Evolutionary conservation across 2,888 invertebrate genomes (phyloP), one percentile per base, ranked within the genome.

Genomic region (Peribatodes rhomboidaria): DNA sequence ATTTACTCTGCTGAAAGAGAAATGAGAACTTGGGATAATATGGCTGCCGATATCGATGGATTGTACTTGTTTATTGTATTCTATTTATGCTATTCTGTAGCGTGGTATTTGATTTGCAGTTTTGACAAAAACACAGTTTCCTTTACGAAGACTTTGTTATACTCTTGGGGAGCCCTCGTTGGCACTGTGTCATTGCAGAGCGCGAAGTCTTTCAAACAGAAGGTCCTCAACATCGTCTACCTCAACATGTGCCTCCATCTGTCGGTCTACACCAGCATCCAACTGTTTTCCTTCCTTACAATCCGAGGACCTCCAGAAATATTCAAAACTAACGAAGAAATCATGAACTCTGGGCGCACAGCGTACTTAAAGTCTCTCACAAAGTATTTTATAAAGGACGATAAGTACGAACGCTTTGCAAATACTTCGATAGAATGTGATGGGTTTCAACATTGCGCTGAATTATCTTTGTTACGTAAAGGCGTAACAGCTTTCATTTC

Each of bases 281-380:
- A 90, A 41, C 71, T 91, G 27, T 91, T 83, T 74, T 83, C 86
- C 0, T 90, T 86, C 58, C 77, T 90, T 1, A 91, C 92, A 0
- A 84, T 92, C 13, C 75, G 74, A 20, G 70, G 73, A 0, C 87
- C 91, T 20, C 88, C 91, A 2, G 70, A 79, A 4, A 70, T 78
- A 11, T 80, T 83, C 1, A 80, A 75, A 66, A 86, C 83, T 0
- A 84, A 82, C 10, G 79, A 82, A 0, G 89, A 88, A 0, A 47
- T 92, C 0, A 81, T 83, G 67, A 55, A 68, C 16, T 89, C 90
- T 1, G 84, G 83, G 0, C 76, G 78, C 67, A 77, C 53, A 0
- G 70, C 81, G 0, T 89, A 75, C 60, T 64, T 91, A 7, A 75
- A 72, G 9, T 37, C 69, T 1, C 14, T 50, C 2, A 66, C 78